A percentile compares a stretch with the other conserved stretches of the same genome.
These are phyloP conservation scores for Lacerta agilis DNA, from an alignment of 2,797 vertebrate species.

Conservation along the genomic window DNA sequence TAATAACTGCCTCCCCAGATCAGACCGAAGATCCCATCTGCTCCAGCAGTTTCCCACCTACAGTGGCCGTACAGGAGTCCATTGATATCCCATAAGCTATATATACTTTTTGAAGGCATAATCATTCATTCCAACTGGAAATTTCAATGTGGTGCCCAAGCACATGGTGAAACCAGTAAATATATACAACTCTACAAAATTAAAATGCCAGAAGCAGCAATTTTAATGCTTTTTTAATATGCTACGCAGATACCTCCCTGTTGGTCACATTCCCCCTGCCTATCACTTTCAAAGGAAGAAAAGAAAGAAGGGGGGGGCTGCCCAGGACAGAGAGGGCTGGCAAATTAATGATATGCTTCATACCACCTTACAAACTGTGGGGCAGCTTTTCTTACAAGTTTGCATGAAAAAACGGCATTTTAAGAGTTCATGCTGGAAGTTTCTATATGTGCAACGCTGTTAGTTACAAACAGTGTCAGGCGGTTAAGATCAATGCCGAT, in stretches of 20 bases:
- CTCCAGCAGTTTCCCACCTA: not conserved
- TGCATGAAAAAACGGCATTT: not conserved
- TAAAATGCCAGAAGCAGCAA: not conserved
- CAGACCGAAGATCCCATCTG: not conserved
- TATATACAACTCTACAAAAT: not conserved
- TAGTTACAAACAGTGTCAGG: not conserved
- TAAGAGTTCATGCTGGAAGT: not conserved
- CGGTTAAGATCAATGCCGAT: slow-evolving; percentile 3
- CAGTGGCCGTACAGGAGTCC: not conserved
- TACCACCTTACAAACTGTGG: not conserved
- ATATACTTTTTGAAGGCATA: not conserved
- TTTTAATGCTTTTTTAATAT: not conserved
- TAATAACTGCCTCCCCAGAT: not conserved
- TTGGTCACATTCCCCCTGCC: not conserved
- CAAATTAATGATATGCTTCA: not conserved
- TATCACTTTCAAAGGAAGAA: not conserved
- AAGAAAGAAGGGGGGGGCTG: not conserved
- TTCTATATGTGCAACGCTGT: slow-evolving; percentile 15
- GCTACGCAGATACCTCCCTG: not conserved
- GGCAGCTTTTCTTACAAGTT: not conserved
- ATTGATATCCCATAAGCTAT: not conserved
- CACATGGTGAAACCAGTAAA: not conserved
- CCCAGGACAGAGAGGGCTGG: not conserved
- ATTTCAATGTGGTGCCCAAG: not conserved
- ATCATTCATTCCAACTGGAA: not conserved